Evolutionary conservation across 2,888 invertebrate species (phyloP), one percentile per base, ranked within the genome.

Genomic region (Coleophora flavipennella): DNA sequence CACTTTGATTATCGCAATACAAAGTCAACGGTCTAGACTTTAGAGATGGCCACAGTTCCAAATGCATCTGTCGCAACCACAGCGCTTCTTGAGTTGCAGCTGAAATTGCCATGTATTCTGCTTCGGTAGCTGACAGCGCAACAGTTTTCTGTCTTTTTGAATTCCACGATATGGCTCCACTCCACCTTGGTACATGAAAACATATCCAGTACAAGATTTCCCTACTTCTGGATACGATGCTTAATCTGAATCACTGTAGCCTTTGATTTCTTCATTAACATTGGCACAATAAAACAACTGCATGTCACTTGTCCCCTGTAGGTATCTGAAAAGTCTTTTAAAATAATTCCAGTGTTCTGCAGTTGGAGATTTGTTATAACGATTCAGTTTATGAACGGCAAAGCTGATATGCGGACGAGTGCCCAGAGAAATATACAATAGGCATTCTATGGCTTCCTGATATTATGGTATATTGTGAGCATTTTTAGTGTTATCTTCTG

Each of bases 191-290:
- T n/a, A n/a, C n/a, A n/a, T n/a, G n/a, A n/a, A n/a, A n/a, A n/a
- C n/a, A n/a, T n/a, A n/a, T n/a, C n/a, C n/a, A n/a, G n/a, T n/a
- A n/a, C n/a, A n/a, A n/a, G n/a, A 35, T 20, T 57, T 51, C 8
- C 51, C 33, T 13, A 48, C 57, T 39, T 52, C 53, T 44, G 57
- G 54, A 42, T 50, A 50, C 1, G 7, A 43, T 2, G 55, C 55
- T 55, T 55, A 57, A 12, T 58, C 56, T 2, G 57, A 35, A 35
- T 59, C 58, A 36, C 50, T 51, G 40, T 52, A 49, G 1, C n/a
- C n/a, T n/a, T n/a, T n/a, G n/a, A n/a, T n/a, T n/a, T n/a, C n/a
- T n/a, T n/a, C n/a, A n/a, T n/a, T 45, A 48, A 41, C 41, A 12
- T 29, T 46, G 13, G 41, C 40, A 12, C 27, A 45, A 14, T 31